Conservation (phyloP, 2,113 vertebrate species). For the Mobula birostris region DNA sequence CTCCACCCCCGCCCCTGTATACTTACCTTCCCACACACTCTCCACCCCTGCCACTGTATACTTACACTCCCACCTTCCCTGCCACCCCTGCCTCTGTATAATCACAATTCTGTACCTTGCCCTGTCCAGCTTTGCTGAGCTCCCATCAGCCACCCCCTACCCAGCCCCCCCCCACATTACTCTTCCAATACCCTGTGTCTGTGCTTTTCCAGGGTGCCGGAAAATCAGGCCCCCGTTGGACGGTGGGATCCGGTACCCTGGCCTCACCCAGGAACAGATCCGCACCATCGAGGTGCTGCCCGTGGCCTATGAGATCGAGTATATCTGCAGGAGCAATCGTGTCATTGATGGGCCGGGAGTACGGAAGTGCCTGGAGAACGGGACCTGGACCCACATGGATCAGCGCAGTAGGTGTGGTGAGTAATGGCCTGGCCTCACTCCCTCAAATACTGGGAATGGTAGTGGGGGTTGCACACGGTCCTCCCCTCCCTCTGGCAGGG, state of each 20-base stretch:
- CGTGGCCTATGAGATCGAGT: conserved; percentile 91
- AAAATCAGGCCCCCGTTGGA: conserved; percentile 87
- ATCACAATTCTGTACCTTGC: too few relatives aligned
- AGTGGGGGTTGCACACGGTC: not conserved
- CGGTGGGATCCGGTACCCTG: conserved; percentile 85
- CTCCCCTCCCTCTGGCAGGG: too few relatives aligned
- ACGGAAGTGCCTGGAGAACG: conserved; percentile 80
- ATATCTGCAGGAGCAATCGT: conserved; percentile 80
- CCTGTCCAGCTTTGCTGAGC: too few relatives aligned
- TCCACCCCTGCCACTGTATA: too few relatives aligned
- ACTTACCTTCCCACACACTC: too few relatives aligned
- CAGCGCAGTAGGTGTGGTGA: conserved; percentile 79
- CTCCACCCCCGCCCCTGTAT: too few relatives aligned
- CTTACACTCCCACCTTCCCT: too few relatives aligned
- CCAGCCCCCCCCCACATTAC: too few relatives aligned
- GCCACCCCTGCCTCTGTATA: too few relatives aligned
- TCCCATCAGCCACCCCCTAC: too few relatives aligned
- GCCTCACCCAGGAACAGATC: conserved; percentile 81
- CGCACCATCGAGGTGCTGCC: conserved; percentile 76
- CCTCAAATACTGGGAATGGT: not conserved
- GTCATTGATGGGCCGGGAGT: conserved; percentile 86
- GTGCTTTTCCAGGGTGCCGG: conserved; percentile 63
- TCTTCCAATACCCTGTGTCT: too few relatives aligned
- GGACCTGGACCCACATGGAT: conserved; percentile 80
- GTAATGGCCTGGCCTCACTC: conserved; percentile 43